A percentile compares a stretch with the other conserved stretches of the same genome.
phyloP scores from a whole-genome alignment of 1,140 invertebrate genomes.

The Sipha flava region DNA sequence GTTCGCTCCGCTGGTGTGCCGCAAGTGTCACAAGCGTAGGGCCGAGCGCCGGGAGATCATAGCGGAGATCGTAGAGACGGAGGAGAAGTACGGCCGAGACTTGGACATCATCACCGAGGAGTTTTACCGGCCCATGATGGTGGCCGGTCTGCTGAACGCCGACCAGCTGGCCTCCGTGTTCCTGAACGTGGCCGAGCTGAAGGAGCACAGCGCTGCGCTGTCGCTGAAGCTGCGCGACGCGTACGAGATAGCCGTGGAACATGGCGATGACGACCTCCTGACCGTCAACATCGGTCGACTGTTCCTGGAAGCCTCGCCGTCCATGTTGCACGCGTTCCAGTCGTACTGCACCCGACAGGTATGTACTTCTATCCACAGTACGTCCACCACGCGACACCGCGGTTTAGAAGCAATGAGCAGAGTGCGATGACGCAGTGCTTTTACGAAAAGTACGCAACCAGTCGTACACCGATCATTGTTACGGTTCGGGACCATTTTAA shows the following conservation, averaged over 20 bases:
- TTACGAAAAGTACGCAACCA: too few relatives aligned
- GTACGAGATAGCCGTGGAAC: slow-evolving; percentile 73
- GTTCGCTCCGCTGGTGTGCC: slow-evolving; percentile 71
- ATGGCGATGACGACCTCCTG: slow-evolving; percentile 69
- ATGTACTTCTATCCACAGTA: too few relatives aligned
- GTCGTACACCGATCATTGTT: too few relatives aligned
- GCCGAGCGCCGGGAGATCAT: slow-evolving; percentile 89
- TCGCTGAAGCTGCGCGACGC: slow-evolving; percentile 76
- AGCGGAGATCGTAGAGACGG: slow-evolving; percentile 90
- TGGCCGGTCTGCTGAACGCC: slow-evolving; percentile 63
- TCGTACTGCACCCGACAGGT: slow-evolving; percentile 81
- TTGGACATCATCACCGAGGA: slow-evolving; percentile 85
- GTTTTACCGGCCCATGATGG: slow-evolving; percentile 86
- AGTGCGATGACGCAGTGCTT: too few relatives aligned
- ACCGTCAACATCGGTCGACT: slow-evolving; percentile 85
- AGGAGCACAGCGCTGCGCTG: slow-evolving; percentile 78
- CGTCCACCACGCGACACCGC: too few relatives aligned
- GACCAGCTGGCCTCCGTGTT: slow-evolving; percentile 83
- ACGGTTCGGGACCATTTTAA: too few relatives aligned
- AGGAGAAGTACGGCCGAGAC: slow-evolving; percentile 89
- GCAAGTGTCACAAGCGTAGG: slow-evolving; percentile 77
- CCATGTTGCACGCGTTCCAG: slow-evolving; percentile 87
- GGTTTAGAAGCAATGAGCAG: too few relatives aligned
- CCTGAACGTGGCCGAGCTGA: slow-evolving; percentile 84
- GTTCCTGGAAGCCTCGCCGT: slow-evolving; percentile 77